Conservation (phyloP, 2,113 vertebrate genomes). For the Leucosticte australis region DNA sequence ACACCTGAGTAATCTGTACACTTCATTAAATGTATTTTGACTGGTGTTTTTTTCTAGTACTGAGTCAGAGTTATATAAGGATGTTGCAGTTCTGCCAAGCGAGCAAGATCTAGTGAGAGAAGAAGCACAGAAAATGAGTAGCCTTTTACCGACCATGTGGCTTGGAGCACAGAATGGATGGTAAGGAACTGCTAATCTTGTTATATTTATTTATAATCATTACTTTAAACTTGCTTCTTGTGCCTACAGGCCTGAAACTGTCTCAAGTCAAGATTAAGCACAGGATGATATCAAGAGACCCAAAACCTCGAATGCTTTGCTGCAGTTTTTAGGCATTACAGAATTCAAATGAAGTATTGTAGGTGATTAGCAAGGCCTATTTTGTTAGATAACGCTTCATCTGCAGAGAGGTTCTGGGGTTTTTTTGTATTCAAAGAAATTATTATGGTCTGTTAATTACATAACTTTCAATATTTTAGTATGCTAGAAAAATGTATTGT, state of each 20-base stretch:
- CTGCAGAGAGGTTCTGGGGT: neutral
- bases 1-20: neutral
- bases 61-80: conserved; percentile 87
- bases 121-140: conserved; percentile 98
- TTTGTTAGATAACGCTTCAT: neutral
- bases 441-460: neutral
- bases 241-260: neutral
- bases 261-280: neutral
- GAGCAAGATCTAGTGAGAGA: conserved; percentile 94
- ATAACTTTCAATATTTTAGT: neutral
- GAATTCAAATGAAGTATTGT: neutral
- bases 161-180: conserved; percentile 96
- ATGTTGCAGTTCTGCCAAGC: conserved; percentile 80
- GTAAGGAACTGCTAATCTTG: conserved; percentile 70
- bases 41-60: conserved; percentile 52
- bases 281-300: neutral
- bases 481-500: neutral
- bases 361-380: neutral
- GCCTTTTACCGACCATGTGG: conserved; percentile 97
- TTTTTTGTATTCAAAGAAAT: neutral
- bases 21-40: neutral
- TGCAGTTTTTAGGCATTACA: neutral
- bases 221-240: neutral
- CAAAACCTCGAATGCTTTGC: neutral
- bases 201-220: neutral